Percentiles rank a stretch among this genome's conserved stretches.
phyloP scores from a whole-genome alignment of 1,140 invertebrate genomes.

The Drosophila repletoides region DNA sequence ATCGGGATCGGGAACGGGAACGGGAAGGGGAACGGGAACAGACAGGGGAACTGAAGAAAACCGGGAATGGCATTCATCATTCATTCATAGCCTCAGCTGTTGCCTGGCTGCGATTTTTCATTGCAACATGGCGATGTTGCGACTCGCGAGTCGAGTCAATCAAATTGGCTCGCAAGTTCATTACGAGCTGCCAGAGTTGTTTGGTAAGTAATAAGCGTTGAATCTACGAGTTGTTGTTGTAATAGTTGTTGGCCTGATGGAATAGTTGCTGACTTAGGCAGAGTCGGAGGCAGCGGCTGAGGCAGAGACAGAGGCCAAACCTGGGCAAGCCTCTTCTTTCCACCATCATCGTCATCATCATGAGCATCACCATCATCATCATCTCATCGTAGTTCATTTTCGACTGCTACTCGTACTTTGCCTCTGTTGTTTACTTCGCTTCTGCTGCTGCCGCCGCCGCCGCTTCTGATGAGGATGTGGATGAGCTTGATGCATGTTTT shows the following conservation, averaged over 20 bases:
- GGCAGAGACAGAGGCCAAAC: not conserved
- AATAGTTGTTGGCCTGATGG: slow-evolving; percentile 26
- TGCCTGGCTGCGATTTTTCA: slow-evolving; percentile 55
- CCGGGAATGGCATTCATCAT: slow-evolving; percentile 67
- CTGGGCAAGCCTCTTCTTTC: slow-evolving; percentile 17
- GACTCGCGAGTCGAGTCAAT: slow-evolving; percentile 57
- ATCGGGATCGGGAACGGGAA: no score
- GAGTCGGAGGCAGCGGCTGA: not conserved
- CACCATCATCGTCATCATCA: slow-evolving; percentile 32
- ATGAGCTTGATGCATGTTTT: slow-evolving; percentile 75
- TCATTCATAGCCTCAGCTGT: slow-evolving; percentile 63
- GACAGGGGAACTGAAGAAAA: slow-evolving; percentile 18
- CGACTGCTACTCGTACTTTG: slow-evolving; percentile 59
- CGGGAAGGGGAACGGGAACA: no score
- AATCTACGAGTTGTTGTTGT: slow-evolving; percentile 29
- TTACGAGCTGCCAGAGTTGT: slow-evolving; percentile 72
- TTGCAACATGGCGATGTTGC: slow-evolving; percentile 63
- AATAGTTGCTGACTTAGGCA: slow-evolving; percentile 23
- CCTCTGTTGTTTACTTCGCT: slow-evolving; percentile 18
- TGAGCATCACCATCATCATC: slow-evolving; percentile 33
- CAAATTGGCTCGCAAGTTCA: slow-evolving; percentile 74
- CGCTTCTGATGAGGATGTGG: slow-evolving; percentile 68
- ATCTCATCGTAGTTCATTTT: slow-evolving; percentile 66
- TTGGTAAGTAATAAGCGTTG: slow-evolving; percentile 73
- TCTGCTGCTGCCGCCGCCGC: slow-evolving; percentile 1